These are phyloP conservation scores for Andrena fulva DNA, from an alignment of 2,888 invertebrate species.

Conservation along the genomic window DNA sequence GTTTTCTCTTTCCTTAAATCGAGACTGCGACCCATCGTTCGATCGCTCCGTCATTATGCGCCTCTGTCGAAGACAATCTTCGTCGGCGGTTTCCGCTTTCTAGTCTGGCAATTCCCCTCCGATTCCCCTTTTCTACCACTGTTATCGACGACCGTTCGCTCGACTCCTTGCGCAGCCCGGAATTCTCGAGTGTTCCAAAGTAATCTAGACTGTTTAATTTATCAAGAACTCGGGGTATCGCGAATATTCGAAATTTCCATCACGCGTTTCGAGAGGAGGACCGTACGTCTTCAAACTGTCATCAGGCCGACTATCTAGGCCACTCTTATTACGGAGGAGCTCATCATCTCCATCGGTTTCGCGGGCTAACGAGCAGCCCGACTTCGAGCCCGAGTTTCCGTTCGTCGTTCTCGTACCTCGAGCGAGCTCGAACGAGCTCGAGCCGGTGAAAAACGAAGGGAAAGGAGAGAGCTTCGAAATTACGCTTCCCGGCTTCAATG, in stretches of 20 bases:
- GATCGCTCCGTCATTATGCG: slow-evolving; percentile 44
- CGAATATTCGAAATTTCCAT: slow-evolving; percentile 1
- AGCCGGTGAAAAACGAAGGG: background rate
- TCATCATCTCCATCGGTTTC: slow-evolving; percentile 50
- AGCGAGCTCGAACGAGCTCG: slow-evolving; percentile 21
- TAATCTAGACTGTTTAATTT: background rate
- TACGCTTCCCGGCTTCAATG: background rate
- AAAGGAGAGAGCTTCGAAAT: slow-evolving; percentile 17
- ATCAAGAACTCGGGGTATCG: background rate
- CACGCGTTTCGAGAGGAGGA: background rate
- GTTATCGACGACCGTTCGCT: background rate
- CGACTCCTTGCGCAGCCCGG: background rate
- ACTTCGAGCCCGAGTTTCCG: slow-evolving; percentile 34
- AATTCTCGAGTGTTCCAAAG: background rate
- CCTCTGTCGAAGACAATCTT: slow-evolving; percentile 39
- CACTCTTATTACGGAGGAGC: slow-evolving; percentile 37
- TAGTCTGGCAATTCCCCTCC: background rate
- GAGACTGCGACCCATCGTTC: background rate
- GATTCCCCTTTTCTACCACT: background rate
- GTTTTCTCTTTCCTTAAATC: slow-evolving; percentile 37
- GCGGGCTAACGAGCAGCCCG: slow-evolving; percentile 46
- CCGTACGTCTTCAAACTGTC: background rate
- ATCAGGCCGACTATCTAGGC: slow-evolving; percentile 38
- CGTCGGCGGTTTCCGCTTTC: slow-evolving; percentile 15
- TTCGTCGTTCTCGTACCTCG: slow-evolving; percentile 5